phyloP scores from a whole-genome alignment of 2,888 invertebrate genomes.

The Thyatira batis region DNA sequence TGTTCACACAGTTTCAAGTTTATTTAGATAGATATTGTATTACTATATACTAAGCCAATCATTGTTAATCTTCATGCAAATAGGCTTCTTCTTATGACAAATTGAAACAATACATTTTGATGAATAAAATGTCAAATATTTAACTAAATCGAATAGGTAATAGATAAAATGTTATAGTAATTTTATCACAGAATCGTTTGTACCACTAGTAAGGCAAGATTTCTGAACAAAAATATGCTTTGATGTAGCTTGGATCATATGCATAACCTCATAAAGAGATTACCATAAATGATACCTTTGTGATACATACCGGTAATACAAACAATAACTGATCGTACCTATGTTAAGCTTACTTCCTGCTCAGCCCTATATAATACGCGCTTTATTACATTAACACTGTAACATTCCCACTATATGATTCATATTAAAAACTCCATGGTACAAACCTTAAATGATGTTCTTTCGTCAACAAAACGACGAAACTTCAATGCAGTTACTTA shows the following conservation, averaged over 20 bases:
- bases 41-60: too few relatives aligned
- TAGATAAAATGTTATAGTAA: background rate
- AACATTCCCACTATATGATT: conserved; percentile 77
- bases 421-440: conserved; percentile 53
- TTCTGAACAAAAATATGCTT: conserved; percentile 32
- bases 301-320: conserved; percentile 14
- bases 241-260: conserved; percentile 28
- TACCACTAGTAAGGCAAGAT: background rate
- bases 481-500: conserved; percentile 28
- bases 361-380: conserved; percentile 54
- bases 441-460: conserved; percentile 44
- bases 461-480: conserved; percentile 32
- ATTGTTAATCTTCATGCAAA: too few relatives aligned
- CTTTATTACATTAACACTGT: conserved; percentile 58
- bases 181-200: background rate
- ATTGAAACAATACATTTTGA: too few relatives aligned
- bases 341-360: conserved; percentile 53
- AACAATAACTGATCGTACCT: conserved; percentile 28
- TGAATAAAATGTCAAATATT: too few relatives aligned
- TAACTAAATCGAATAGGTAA: too few relatives aligned
- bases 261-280: conserved; percentile 51
- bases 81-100: too few relatives aligned
- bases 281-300: conserved; percentile 23
- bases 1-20: too few relatives aligned
- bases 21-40: too few relatives aligned